phyloP scores from a whole-genome alignment of 2,888 invertebrate species.

The Cantharis rustica region DNA sequence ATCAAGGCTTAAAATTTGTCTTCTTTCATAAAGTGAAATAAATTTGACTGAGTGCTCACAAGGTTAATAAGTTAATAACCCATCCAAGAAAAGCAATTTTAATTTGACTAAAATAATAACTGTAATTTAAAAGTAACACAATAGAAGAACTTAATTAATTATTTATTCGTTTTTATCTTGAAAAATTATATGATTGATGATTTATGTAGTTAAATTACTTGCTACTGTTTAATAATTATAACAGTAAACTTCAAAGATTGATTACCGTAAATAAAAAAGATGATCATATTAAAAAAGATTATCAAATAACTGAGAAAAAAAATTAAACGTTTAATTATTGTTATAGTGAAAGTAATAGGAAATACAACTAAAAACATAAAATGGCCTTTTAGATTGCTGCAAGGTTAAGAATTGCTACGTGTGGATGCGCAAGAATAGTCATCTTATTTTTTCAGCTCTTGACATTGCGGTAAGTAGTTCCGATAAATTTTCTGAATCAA shows the following conservation, averaged over 20 bases:
- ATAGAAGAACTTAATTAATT: not conserved
- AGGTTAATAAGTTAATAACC: not conserved
- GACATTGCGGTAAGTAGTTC: constrained; percentile 14
- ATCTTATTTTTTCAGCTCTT: constrained; percentile 22
- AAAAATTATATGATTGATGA: not conserved
- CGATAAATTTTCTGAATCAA: not conserved
- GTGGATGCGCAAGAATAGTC: constrained; percentile 24
- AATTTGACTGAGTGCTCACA: not conserved
- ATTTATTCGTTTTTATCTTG: not conserved
- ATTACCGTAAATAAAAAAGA: not conserved
- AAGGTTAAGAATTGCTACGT: constrained; percentile 16
- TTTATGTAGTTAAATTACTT: not conserved
- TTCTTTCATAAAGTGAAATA: not conserved
- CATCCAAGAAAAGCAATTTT: not conserved
- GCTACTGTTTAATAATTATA: not conserved
- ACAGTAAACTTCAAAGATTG: not conserved
- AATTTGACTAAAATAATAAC: not conserved
- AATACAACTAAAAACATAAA: not conserved
- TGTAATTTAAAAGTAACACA: not conserved
- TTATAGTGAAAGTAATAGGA: not conserved
- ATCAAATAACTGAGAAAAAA: not conserved
- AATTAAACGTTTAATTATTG: not conserved
- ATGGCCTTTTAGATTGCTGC: constrained; percentile 4
- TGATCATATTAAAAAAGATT: not conserved
- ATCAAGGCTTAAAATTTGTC: not conserved